phyloP scores from a whole-genome alignment of 2,888 invertebrate species.

The Pandemis corylana region DNA sequence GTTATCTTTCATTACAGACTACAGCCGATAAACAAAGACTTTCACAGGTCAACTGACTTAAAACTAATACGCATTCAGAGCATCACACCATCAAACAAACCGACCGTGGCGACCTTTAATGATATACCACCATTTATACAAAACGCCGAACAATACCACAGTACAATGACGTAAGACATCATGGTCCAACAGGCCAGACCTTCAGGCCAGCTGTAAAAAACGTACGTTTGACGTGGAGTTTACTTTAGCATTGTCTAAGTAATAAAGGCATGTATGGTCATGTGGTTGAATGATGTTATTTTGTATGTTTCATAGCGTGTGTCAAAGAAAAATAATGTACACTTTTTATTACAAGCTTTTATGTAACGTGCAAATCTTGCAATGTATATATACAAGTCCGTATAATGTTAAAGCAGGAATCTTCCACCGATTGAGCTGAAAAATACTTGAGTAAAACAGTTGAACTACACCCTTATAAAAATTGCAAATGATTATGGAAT shows the following conservation, averaged over 20 bases:
- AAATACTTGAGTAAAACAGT: too few relatives aligned
- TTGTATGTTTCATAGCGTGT: background rate
- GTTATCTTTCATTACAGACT: too few relatives aligned
- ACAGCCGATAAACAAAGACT: too few relatives aligned
- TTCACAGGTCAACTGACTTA: too few relatives aligned
- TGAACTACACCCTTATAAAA: too few relatives aligned
- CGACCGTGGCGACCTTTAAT: background rate
- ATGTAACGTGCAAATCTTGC: too few relatives aligned
- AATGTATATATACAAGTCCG: too few relatives aligned
- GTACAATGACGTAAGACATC: conserved; percentile 17
- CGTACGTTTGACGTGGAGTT: conserved; percentile 22
- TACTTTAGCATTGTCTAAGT: background rate
- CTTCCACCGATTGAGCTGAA: too few relatives aligned
- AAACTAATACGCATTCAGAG: background rate
- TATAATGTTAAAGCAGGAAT: too few relatives aligned
- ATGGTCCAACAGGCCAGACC: conserved; percentile 22
- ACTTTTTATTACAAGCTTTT: too few relatives aligned
- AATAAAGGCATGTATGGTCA: background rate
- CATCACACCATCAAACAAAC: background rate
- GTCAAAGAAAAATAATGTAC: background rate
- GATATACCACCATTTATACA: background rate
- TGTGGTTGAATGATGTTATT: background rate
- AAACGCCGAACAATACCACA: conserved; percentile 1
- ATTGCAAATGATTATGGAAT: too few relatives aligned
- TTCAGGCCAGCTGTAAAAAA: conserved; percentile 16